Evolutionary conservation across 2,797 vertebrate genomes (phyloP).

Genomic region (Okamejei kenojei): DNA sequence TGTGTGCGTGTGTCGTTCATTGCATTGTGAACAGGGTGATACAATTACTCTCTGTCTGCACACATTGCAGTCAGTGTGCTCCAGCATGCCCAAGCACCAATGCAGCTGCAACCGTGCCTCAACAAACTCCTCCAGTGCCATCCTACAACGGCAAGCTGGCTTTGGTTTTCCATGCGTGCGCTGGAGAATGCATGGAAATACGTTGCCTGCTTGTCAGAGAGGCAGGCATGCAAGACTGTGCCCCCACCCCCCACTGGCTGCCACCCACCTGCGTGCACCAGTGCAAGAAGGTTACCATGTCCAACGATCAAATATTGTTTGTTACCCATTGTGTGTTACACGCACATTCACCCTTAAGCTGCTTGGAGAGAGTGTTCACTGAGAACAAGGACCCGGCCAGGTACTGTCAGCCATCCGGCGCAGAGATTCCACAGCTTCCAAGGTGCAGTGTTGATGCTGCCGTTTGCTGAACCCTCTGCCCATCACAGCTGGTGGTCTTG

Average conservation of each 20-base stretch:
- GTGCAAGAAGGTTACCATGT: neutral
- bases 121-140: neutral
- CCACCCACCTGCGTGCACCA: neutral
- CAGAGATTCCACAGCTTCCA: neutral
- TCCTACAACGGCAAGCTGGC: neutral
- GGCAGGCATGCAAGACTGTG: neutral
- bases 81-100: no score
- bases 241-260: neutral
- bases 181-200: neutral
- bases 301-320: neutral
- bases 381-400: neutral
- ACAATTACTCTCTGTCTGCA: neutral
- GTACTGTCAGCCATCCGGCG: neutral
- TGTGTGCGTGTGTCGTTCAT: no score
- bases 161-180: neutral
- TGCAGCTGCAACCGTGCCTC: neutral
- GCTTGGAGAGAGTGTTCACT: no score
- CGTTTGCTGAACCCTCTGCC: neutral
- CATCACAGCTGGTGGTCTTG: neutral
- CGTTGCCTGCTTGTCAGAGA: neutral
- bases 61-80: neutral
- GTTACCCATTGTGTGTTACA: neutral
- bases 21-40: no score
- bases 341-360: neutral
- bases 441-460: neutral